Percentiles rank a stretch among this genome's conserved stretches.
Evolutionary conservation across 2,888 invertebrate species (phyloP).

Genomic region (Eupithecia vulgata): DNA sequence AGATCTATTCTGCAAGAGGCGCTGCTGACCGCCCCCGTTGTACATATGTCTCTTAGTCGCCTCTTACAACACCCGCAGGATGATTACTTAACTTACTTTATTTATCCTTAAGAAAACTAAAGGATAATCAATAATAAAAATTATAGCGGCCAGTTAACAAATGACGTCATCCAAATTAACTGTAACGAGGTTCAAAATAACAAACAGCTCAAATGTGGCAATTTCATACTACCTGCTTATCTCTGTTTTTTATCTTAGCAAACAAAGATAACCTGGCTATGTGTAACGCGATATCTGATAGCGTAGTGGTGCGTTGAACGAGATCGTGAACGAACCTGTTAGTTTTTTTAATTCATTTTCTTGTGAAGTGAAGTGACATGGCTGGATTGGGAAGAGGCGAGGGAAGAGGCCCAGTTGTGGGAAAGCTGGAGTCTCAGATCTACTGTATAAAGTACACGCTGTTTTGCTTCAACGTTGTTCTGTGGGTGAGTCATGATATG

Average conservation of each 20-base stretch:
- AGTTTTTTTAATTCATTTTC: conserved; percentile 33
- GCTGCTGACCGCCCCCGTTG: too few species aligned
- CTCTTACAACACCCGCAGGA: too few species aligned
- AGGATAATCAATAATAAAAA: too few species aligned
- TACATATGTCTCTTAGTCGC: too few species aligned
- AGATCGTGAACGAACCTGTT: conserved; percentile 59
- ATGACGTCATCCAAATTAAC: conserved; percentile 17
- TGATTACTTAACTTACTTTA: too few species aligned
- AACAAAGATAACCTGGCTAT: conserved; percentile 78
- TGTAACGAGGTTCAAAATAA: conserved; percentile 37
- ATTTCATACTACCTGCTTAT: conserved; percentile 55
- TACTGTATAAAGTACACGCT: conserved; percentile 92
- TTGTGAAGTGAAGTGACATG: conserved; percentile 73
- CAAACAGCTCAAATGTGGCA: conserved; percentile 72
- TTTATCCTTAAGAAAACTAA: too few species aligned
- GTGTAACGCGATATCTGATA: conserved; percentile 70
- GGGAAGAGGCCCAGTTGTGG: conserved; percentile 80
- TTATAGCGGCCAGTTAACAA: background rate
- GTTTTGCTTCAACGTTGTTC: conserved; percentile 91
- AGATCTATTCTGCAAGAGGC: too few species aligned
- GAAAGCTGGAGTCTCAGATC: conserved; percentile 89
- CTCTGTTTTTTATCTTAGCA: conserved; percentile 74
- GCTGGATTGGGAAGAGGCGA: conserved; percentile 81
- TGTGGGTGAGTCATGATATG: conserved; percentile 86
- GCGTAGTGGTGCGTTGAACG: conserved; percentile 67